Evolutionary conservation across 2,888 invertebrate species (phyloP), one percentile per base, ranked within the genome.

Genomic region (Nephrocerus scutellatus): DNA sequence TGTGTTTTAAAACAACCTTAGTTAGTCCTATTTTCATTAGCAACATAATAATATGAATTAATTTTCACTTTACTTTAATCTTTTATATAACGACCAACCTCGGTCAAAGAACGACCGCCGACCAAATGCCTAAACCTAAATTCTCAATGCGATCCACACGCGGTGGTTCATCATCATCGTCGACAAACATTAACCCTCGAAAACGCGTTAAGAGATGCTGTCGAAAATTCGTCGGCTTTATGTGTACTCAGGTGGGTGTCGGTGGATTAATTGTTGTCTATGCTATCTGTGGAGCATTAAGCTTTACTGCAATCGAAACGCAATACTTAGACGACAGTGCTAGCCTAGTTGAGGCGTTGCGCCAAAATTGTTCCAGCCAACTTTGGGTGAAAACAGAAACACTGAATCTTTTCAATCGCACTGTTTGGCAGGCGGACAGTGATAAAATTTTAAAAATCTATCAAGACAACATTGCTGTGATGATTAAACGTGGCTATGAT

Each of bases 221-320:
- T 56, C 75, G 90, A 28, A 88, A 88, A 66, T 75, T 88, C 52
- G 79, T 87, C 39, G 87, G 88, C 6, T 90, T 90, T 59, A 90
- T 90, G 89, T 90, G 87, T 70, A 90, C 90, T 6, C 89, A 89
- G 74, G 83, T 85, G 57, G 90, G 90, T 51, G 89, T 90, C 22
- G 90, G 89, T 39, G 89, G 85, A 7, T 71, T 90, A 13, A 84
- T 90, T 30, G 86, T 90, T 3, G 80, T 87, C 48, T 90, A 90
- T 62, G 85, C 90, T 19, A 80, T 90, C 38, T 77, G 88, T 20
- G 90, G 90, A 0, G 89, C 90, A 0, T 77, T 84, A 13, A 78
- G 82, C 30, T 90, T 90, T 63, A 82, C 79, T 68, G 75, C 79
- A 50, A 81, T 90, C 29, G 90, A 90, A 60, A 76, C 75, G 9